Conservation (phyloP, 2,888 invertebrate species). For the Lysandra bellargus region DNA sequence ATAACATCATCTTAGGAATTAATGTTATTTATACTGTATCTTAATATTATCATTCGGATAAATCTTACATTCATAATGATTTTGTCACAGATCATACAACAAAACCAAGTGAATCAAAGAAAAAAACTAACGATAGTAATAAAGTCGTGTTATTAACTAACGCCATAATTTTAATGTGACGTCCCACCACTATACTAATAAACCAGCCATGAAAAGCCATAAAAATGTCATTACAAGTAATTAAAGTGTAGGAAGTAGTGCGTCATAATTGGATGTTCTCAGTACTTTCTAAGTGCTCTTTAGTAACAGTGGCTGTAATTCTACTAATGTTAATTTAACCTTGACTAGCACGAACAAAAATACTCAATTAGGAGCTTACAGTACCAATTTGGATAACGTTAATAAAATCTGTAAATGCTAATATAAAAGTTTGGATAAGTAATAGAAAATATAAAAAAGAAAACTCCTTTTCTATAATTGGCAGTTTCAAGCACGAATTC, state of each 20-base stretch:
- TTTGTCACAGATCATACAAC: not conserved
- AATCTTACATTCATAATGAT: too few species aligned
- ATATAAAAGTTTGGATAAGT: not conserved
- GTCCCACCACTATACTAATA: constrained; percentile 25
- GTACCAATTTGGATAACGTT: not conserved
- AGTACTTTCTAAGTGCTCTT: not conserved
- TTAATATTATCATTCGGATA: too few species aligned
- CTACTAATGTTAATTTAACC: not conserved
- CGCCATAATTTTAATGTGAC: not conserved
- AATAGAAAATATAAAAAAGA: not conserved
- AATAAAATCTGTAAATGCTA: not conserved
- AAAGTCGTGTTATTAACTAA: not conserved
- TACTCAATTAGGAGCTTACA: not conserved
- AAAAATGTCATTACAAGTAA: constrained; percentile 36
- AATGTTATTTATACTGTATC: too few species aligned
- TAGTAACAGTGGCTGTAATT: not conserved
- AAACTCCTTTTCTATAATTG: not conserved
- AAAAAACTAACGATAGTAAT: not conserved
- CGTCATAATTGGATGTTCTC: constrained; percentile 50
- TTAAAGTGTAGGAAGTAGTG: constrained; percentile 37
- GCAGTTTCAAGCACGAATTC: constrained; percentile 23
- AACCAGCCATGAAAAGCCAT: constrained; percentile 32
- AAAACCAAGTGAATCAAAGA: not conserved
- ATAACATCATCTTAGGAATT: too few species aligned
- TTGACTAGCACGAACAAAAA: not conserved